Evolutionary conservation across 2,888 invertebrate species (phyloP), one percentile per base, ranked within the genome.

Genomic region (Macropis europaea): DNA sequence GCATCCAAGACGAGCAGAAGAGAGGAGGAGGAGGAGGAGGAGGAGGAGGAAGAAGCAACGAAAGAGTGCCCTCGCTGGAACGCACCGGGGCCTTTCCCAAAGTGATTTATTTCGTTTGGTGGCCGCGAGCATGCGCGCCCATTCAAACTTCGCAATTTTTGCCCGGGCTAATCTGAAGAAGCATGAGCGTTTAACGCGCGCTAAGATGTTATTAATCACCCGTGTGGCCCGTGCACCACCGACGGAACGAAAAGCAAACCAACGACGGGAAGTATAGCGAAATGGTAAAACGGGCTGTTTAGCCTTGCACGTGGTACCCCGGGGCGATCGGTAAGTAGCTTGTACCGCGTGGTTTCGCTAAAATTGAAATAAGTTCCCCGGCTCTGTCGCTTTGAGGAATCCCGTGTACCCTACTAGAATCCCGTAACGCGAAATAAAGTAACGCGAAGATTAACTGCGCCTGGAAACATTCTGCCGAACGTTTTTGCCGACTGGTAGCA

Each of bases 201-300:
- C 72, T 71, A 73, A 76, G 82, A 81, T 73, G 82, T 82, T 82
- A 82, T 82, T 82, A 82, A 82, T 82, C 82, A 82, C 64, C 57
- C 63, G 57, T 26, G 47, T n/a, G n/a, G n/a, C 42, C 52, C 61
- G 54, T 54, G 38, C 53, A 61, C 47, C 73, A 66, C 30, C 73
- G 30, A 60, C 50, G 59, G 56, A 62, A 60, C 73, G 60, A 63
- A 68, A 62, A 73, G 30, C 11, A 22, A 24, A 24, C 40, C 28
- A 15, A 45, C 13, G 24, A 5, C 40, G 28, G 30, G n/a, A 22
- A 52, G 53, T 32, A 9, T 11, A 43, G 48, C 32, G 38, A 38
- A 42, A 38, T 43, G 66, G 70, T 50, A 57, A 73, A 57, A 43
- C 59, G 73, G 67, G 64, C 64, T 72, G 79, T 79, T 79, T 79